phyloP scores from a whole-genome alignment of 1,140 invertebrate species.

The Drosophila equinoxialis region DNA sequence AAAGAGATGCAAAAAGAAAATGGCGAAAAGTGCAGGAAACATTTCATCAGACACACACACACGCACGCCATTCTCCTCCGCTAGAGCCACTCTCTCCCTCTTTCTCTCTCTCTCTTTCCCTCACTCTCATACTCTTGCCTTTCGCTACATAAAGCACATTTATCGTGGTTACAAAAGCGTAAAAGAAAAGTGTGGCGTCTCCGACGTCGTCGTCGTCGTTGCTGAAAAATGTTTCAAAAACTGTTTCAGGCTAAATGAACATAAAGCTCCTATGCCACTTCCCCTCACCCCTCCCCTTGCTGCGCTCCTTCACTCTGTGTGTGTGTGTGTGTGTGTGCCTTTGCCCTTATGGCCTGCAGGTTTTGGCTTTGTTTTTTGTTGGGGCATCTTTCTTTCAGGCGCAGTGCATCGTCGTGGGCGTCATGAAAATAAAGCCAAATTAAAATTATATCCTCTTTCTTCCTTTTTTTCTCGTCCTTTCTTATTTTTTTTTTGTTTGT shows the following conservation, averaged over 20 bases:
- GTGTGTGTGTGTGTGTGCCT: constrained; percentile 1
- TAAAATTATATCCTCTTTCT: constrained; percentile 73
- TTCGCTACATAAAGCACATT: constrained; percentile 78
- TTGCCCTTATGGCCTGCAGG: constrained; percentile 47
- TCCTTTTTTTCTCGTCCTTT: not conserved
- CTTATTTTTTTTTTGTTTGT: constrained; percentile 14
- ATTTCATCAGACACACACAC: constrained; percentile 62
- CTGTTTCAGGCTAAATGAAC: constrained; percentile 80
- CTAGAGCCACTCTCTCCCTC: not conserved
- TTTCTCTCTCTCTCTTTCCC: not conserved
- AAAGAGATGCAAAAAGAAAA: constrained; percentile 59
- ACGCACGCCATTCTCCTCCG: not conserved
- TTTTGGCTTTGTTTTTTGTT: constrained; percentile 56
- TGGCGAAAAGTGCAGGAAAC: constrained; percentile 75
- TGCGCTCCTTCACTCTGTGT: not conserved
- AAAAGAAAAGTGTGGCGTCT: constrained; percentile 76
- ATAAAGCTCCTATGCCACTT: constrained; percentile 54
- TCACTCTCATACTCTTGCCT: constrained; percentile 8
- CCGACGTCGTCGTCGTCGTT: constrained; percentile 7
- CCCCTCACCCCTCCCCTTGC: not conserved
- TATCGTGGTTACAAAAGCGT: constrained; percentile 81
- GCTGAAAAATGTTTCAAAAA: constrained; percentile 80
- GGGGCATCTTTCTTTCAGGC: constrained; percentile 30
- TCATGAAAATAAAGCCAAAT: constrained; percentile 79
- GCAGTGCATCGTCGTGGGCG: constrained; percentile 59